Percentiles rank a stretch among this genome's conserved stretches.
Conservation (phyloP, 2,888 invertebrate genomes). For the Volucella inflata region DNA sequence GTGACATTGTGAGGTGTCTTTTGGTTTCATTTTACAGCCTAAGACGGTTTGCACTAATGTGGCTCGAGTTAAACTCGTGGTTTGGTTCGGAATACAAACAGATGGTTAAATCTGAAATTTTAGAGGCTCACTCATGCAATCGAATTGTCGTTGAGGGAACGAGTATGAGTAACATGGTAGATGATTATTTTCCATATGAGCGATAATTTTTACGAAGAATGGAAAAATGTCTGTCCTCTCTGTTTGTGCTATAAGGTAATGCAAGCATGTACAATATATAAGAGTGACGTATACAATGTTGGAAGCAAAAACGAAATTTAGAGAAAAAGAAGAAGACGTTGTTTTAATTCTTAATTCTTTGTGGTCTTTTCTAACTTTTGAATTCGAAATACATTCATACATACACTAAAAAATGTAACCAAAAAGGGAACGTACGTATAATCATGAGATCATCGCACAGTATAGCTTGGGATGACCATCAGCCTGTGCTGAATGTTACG, state of each 20-base stretch:
- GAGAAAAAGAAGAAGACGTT: no score
- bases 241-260: neutral
- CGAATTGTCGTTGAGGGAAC: constrained; percentile 37
- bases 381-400: no score
- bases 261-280: no score
- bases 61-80: constrained; percentile 68
- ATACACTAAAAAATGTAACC: no score
- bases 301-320: no score
- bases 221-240: neutral
- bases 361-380: no score
- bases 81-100: constrained; percentile 38
- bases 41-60: constrained; percentile 25
- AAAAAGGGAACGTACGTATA: no score
- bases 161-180: constrained; percentile 22
- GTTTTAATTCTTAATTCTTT: no score
- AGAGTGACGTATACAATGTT: no score
- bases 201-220: constrained; percentile 30
- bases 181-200: constrained; percentile 62
- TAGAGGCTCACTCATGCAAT: constrained; percentile 57
- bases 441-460: no score
- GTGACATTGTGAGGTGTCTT: constrained; percentile 60
- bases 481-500: no score
- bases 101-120: constrained; percentile 45
- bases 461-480: no score
- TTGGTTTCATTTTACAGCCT: constrained; percentile 12